phyloP scores from a whole-genome alignment of 2,797 vertebrate species.

The Enteromius paludinosus region DNA sequence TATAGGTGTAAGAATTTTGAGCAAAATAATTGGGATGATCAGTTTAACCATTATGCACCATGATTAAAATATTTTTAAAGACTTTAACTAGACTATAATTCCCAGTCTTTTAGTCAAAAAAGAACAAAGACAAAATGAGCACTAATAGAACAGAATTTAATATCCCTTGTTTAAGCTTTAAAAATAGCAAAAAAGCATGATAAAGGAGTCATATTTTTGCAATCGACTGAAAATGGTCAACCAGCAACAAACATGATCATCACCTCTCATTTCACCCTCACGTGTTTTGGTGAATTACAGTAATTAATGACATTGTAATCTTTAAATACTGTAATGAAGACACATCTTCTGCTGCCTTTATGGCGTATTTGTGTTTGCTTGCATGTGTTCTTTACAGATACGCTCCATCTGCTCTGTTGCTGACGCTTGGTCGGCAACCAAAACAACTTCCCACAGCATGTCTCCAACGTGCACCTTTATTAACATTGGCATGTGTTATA shows the following conservation, averaged over 20 bases:
- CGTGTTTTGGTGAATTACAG: background rate
- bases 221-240: background rate
- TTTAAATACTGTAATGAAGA: constrained; percentile 42
- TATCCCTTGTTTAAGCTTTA: background rate
- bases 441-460: constrained; percentile 50
- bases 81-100: background rate
- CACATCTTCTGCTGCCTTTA: background rate
- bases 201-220: background rate
- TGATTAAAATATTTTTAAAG: background rate
- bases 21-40: background rate
- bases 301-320: background rate
- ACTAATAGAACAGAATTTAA: background rate
- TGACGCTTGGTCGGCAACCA: constrained; percentile 24
- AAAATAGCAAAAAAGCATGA: background rate
- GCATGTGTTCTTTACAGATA: constrained; percentile 51
- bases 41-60: background rate
- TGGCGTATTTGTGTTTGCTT: constrained; percentile 49
- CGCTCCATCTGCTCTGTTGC: constrained; percentile 46
- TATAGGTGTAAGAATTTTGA: background rate
- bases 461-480: constrained; percentile 53
- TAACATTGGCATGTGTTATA: constrained; percentile 54
- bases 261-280: background rate
- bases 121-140: background rate
- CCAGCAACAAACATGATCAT: background rate
- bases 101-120: background rate